phyloP scores from a whole-genome alignment of 2,113 vertebrate species.

The Bubalus kerabau region DNA sequence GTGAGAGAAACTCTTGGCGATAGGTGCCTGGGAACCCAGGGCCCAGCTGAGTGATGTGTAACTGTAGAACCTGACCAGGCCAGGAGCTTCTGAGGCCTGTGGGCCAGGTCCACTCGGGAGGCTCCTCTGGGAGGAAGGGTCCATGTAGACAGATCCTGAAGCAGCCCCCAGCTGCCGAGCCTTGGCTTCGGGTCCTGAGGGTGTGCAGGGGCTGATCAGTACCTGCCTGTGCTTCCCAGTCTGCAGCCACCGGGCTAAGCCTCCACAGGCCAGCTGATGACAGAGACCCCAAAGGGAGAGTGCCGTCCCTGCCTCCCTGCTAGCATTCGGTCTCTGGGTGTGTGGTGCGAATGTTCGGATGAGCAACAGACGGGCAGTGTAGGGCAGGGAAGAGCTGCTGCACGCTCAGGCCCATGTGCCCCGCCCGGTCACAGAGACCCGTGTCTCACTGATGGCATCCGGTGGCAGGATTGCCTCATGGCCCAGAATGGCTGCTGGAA shows the following conservation, averaged over 20 bases:
- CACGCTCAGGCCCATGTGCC: no score
- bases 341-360: background rate
- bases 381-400: background rate
- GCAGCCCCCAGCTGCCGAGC: background rate
- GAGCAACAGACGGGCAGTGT: background rate
- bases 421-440: background rate
- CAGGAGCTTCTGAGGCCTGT: accelerated
- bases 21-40: background rate
- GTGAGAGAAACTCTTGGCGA: background rate
- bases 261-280: background rate
- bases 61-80: background rate
- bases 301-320: background rate
- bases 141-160: background rate
- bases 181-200: background rate
- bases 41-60: background rate
- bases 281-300: background rate
- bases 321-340: accelerated
- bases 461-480: background rate
- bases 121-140: background rate
- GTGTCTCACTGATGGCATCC: background rate
- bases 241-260: background rate
- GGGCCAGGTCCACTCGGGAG: background rate
- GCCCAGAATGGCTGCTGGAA: background rate
- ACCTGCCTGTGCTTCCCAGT: accelerated
- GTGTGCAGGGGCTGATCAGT: background rate